phyloP scores from a whole-genome alignment of 2,888 invertebrate genomes.

The Drosophila eohydei region DNA sequence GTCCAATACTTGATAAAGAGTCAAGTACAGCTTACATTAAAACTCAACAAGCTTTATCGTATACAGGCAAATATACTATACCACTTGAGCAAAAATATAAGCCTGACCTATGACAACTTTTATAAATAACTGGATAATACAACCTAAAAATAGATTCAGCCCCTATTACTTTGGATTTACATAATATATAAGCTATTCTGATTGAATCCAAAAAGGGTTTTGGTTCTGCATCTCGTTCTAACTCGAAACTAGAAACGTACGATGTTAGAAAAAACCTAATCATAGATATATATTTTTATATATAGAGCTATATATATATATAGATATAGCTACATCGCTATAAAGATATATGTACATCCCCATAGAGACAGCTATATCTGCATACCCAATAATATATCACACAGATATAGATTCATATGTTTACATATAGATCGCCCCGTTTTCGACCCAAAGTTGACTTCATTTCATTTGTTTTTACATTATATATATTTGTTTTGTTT shows the following conservation, averaged over 20 bases:
- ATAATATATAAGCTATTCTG: not conserved
- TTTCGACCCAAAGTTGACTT: not conserved
- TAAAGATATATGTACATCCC: not conserved
- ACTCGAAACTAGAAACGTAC: not conserved
- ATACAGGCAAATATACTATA: not conserved
- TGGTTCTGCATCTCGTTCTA: not conserved
- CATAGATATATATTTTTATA: not conserved
- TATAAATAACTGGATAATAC: not conserved
- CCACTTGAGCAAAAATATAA: not conserved
- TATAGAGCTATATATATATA: not conserved
- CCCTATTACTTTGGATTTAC: not conserved
- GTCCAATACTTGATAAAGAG: not conserved
- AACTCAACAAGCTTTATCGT: not conserved
- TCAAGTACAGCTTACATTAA: not conserved
- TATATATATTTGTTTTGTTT: constrained; percentile 46
- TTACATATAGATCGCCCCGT: not conserved
- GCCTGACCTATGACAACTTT: not conserved
- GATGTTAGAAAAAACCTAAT: too few species aligned
- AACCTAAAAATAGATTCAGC: not conserved
- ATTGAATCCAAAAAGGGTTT: not conserved
- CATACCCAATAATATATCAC: not conserved
- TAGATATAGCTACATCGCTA: not conserved
- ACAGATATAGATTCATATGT: not conserved
- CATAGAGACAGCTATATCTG: not conserved
- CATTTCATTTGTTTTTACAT: constrained; percentile 8